Evolutionary conservation across 1,140 invertebrate species (phyloP), one percentile per base, ranked within the genome.

Genomic region (Neuroterus valhalla): DNA sequence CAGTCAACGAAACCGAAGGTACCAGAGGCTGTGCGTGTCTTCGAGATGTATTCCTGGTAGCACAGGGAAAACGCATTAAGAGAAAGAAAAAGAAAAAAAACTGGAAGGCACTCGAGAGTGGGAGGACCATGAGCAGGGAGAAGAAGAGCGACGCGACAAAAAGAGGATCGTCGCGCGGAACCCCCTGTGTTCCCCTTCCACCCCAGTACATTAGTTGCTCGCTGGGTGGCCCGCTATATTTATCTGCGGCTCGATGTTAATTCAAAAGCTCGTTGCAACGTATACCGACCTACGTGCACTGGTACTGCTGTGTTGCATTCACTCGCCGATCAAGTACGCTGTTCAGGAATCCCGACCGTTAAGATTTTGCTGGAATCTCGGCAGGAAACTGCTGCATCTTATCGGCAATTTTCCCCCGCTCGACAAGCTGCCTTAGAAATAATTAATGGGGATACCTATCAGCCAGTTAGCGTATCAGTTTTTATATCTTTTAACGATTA

Each of bases 181-280:
- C 72, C 52, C 73, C 71, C 75, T 74, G 45, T 67, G 67, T 42
- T 71, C 50, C 43, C 68, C 45, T 45, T 74, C 55, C 78, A 77
- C 79, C 72, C 46, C 68, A 70, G 80, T 86, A 81, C 85, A 86
- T 87, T 88, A 88, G 86, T 85, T 82, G 79, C 86, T 74, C 76
- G 77, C 69, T 88, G 85, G 85, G 85, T 88, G 87, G 85, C 76
- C 84, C 81, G 76, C 86, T 88, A 87, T 87, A 88, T 87, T 86
- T 88, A 87, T 84, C 78, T 83, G 72, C 74, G 77, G 79, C 73
- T 77, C 71, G 78, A 85, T 81, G 83, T 84, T 85, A 84, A 87
- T 87, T 86, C 85, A 80, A 87, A 83, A 82, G 81, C 81, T 78
- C 79, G 80, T 76, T 72, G 75, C 77, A 70, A 69, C 74, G 14